These are phyloP conservation scores for Kryptolebias ocellatus DNA, from an alignment of 2,797 vertebrate genomes.

Conservation along the genomic window DNA sequence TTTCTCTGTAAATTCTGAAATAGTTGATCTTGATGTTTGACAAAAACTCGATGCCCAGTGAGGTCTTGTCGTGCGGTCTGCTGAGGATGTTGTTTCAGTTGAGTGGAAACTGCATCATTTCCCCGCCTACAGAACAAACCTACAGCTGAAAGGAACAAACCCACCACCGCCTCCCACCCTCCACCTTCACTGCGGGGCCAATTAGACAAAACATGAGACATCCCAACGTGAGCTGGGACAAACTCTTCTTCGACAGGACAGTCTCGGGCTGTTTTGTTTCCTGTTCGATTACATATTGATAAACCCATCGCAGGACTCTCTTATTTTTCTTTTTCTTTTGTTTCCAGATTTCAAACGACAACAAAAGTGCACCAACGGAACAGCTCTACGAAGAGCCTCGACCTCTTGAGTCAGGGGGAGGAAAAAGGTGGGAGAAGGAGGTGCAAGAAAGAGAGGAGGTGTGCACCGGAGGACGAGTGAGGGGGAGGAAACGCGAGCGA, in stretches of 20 bases:
- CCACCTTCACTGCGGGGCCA: no score
- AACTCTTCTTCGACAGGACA: no score
- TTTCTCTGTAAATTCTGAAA: no score
- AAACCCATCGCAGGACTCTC: neutral
- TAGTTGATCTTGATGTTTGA: no score
- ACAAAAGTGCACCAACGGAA: neutral
- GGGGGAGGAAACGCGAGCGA: conserved; percentile 34
- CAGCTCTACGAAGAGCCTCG: conserved; percentile 32
- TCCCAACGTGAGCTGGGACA: no score
- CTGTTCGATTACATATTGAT: no score
- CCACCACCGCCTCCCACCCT: neutral
- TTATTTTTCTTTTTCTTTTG: no score
- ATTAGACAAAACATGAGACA: no score
- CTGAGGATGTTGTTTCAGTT: conserved; percentile 14
- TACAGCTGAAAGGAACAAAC: conserved; percentile 52
- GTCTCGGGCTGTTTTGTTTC: no score
- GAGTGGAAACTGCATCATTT: conserved; percentile 37
- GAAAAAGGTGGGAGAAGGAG: conserved; percentile 38
- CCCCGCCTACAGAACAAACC: conserved; percentile 42
- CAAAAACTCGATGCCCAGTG: no score
- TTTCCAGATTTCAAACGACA: neutral
- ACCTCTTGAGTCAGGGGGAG: conserved; percentile 39
- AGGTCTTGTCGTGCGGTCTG: neutral
- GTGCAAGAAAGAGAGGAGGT: conserved; percentile 37
- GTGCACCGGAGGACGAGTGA: conserved; percentile 33